A percentile compares a stretch with the other conserved stretches of the same genome.
Evolutionary conservation across 2,888 invertebrate species (phyloP).

Genomic region (Micoletzkya japonica): DNA sequence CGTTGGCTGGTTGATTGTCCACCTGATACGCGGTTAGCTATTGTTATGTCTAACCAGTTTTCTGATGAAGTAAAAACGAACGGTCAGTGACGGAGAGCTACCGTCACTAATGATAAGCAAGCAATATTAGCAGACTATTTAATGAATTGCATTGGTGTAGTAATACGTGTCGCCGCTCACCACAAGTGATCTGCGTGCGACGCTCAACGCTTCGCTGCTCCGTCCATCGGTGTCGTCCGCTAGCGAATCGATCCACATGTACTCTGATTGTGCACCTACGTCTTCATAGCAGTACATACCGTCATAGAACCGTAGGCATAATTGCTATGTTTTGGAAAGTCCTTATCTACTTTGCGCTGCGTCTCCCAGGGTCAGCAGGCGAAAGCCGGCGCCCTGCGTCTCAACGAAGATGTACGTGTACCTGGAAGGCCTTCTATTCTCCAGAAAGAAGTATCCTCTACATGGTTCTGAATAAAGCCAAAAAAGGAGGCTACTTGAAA

Average conservation of each 20-base stretch:
- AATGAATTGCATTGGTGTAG: too few species aligned
- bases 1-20: slow-evolving; percentile 21
- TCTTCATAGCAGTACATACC: too few species aligned
- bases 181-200: background rate
- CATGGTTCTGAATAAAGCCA: background rate
- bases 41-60: background rate
- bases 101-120: background rate
- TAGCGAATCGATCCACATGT: slow-evolving; percentile 6
- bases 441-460: too few species aligned
- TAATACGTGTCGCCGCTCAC: too few species aligned
- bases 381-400: slow-evolving; percentile 1
- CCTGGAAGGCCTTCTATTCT: too few species aligned
- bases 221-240: slow-evolving; percentile 10
- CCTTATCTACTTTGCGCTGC: background rate
- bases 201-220: background rate
- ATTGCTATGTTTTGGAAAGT: too few species aligned
- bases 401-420: slow-evolving; percentile 21
- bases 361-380: background rate
- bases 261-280: too few species aligned
- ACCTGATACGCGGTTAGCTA: background rate
- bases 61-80: too few species aligned
- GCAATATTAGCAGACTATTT: too few species aligned
- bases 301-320: too few species aligned
- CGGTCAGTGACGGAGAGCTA: background rate
- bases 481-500: background rate